Evolutionary conservation across 2,797 vertebrate genomes (phyloP).

Genomic region (Pangasius mekongensis): DNA sequence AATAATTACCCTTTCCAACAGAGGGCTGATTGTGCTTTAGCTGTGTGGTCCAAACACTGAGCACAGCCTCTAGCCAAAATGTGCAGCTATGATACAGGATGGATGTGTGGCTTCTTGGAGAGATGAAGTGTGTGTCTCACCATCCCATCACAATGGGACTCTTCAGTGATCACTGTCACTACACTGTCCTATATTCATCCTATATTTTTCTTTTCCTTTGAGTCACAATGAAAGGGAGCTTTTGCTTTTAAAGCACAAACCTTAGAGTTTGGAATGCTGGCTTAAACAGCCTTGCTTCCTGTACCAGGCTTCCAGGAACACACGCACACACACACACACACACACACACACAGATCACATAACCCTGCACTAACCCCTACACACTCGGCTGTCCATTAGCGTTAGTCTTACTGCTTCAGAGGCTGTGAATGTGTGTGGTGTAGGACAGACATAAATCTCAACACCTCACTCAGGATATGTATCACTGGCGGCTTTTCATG

Average conservation of each 20-base stretch:
- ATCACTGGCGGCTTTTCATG: constrained; percentile 50
- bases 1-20: constrained; percentile 71
- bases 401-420: constrained; percentile 37
- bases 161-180: not conserved
- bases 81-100: constrained; percentile 18
- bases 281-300: constrained; percentile 7
- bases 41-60: constrained; percentile 46
- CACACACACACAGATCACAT: constrained; percentile 30
- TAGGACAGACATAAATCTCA: constrained; percentile 45
- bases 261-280: constrained; percentile 19
- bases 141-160: not conserved
- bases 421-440: constrained; percentile 47
- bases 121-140: constrained; percentile 18
- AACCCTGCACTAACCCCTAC: constrained; percentile 36
- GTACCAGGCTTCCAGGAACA: constrained; percentile 38
- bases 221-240: not conserved
- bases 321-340: constrained; percentile 19
- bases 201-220: not conserved
- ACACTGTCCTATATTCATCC: not conserved
- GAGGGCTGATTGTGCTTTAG: constrained; percentile 67
- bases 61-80: constrained; percentile 4
- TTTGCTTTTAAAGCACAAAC: constrained; percentile 20
- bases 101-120: not conserved
- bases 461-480: constrained; percentile 50
- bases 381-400: constrained; percentile 31